Conservation (phyloP, 2,888 invertebrate genomes). For the Lasioglossum malachurum region DNA sequence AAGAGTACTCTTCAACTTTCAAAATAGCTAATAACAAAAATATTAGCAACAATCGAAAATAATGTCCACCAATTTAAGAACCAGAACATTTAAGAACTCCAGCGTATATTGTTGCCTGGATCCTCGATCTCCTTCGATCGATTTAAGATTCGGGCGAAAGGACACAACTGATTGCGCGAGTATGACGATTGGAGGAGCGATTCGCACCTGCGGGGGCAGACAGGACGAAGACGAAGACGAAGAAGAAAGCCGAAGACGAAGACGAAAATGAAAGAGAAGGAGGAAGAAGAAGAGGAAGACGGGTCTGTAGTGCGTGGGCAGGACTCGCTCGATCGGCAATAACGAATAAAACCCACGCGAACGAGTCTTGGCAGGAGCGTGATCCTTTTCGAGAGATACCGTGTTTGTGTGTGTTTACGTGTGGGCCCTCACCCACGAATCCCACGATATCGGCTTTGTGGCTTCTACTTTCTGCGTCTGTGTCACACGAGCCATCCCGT, state of each 20-base stretch:
- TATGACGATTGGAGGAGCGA: slow-evolving; percentile 30
- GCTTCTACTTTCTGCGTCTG: slow-evolving; percentile 15
- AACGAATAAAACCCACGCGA: slow-evolving; percentile 70
- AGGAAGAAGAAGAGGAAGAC: slow-evolving; percentile 22
- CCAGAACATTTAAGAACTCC: too few species aligned
- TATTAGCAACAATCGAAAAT: too few species aligned
- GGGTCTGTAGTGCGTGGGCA: slow-evolving; percentile 37
- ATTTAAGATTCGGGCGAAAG: not conserved
- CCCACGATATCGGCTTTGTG: not conserved
- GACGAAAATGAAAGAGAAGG: not conserved
- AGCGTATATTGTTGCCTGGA: not conserved
- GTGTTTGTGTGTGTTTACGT: not conserved
- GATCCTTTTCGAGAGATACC: slow-evolving; percentile 66
- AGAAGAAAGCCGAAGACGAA: slow-evolving; percentile 7
- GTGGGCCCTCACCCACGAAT: slow-evolving; percentile 35
- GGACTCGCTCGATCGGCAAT: slow-evolving; percentile 63
- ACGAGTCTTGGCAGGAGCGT: slow-evolving; percentile 52
- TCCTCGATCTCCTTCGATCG: not conserved
- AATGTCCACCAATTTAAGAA: too few species aligned
- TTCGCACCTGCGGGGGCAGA: slow-evolving; percentile 69
- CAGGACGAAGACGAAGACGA: slow-evolving; percentile 54
- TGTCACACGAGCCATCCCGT: slow-evolving; percentile 30
- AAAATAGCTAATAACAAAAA: too few species aligned
- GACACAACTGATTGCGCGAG: not conserved
- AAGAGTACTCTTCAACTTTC: too few species aligned